A percentile compares a stretch with the other conserved stretches of the same genome.
Evolutionary conservation across 2,888 invertebrate species (phyloP).

Genomic region (Ophraella communa): DNA sequence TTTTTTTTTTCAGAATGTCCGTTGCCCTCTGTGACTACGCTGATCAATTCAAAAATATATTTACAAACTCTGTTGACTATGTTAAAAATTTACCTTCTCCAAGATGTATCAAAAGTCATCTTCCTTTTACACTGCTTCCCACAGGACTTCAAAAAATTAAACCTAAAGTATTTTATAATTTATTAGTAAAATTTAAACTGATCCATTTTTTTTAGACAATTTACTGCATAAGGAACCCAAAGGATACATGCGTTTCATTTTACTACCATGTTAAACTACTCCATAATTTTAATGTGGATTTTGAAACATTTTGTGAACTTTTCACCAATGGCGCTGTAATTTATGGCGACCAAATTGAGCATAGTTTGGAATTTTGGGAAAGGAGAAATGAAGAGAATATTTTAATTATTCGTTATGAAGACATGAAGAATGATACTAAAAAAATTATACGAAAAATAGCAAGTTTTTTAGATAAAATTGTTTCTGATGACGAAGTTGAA

Average conservation of each 20-base stretch:
- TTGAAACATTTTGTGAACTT: slow-evolving; percentile 78
- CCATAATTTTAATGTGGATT: slow-evolving; percentile 66
- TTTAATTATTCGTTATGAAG: slow-evolving; percentile 81
- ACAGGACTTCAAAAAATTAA: slow-evolving; percentile 67
- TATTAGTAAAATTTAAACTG: background rate
- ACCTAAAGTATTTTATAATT: slow-evolving; percentile 67
- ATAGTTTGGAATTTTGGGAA: slow-evolving; percentile 72
- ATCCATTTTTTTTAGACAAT: slow-evolving; percentile 68
- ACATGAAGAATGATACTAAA: slow-evolving; percentile 77
- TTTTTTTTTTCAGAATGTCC: slow-evolving; percentile 41
- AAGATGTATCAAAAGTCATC: slow-evolving; percentile 77
- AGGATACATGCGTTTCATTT: slow-evolving; percentile 88
- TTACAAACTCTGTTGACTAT: slow-evolving; percentile 76
- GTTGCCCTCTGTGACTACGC: slow-evolving; percentile 40
- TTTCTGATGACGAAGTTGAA: slow-evolving; percentile 71
- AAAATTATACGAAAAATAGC: slow-evolving; percentile 68
- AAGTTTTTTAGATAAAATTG: slow-evolving; percentile 70
- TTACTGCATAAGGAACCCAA: slow-evolving; percentile 88
- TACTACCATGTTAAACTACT: slow-evolving; percentile 82
- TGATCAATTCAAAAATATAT: slow-evolving; percentile 44
- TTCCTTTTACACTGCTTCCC: slow-evolving; percentile 76
- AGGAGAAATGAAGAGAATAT: slow-evolving; percentile 73
- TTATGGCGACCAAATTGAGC: slow-evolving; percentile 70
- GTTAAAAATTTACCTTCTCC: slow-evolving; percentile 72
- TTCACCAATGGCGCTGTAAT: slow-evolving; percentile 73